Percentiles rank a stretch among this genome's conserved stretches.
Conservation (phyloP, 2,888 invertebrate species). For the Philonicus albiceps region DNA sequence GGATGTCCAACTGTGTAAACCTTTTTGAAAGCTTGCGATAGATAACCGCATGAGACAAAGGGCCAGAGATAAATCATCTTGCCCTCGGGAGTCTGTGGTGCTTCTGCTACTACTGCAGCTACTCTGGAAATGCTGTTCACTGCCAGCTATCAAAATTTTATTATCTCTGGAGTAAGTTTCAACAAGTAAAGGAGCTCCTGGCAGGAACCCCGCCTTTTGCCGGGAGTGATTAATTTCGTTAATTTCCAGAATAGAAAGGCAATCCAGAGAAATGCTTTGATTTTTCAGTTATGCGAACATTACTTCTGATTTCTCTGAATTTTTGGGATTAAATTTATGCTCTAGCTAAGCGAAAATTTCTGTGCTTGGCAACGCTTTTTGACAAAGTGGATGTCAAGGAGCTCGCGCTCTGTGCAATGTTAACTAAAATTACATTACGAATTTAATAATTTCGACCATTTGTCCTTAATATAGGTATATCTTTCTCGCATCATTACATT, state of each 20-base stretch:
- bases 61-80: neutral
- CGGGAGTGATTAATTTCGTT: conserved; percentile 10
- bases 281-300: neutral
- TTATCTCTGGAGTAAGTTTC: conserved; percentile 3
- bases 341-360: neutral
- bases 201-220: neutral
- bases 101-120: neutral
- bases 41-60: conserved; percentile 27
- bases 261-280: neutral
- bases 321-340: neutral
- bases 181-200: neutral
- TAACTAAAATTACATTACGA: neutral
- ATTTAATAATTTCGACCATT: neutral
- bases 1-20: conserved; percentile 8
- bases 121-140: neutral
- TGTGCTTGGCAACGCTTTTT: neutral
- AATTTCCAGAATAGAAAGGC: neutral
- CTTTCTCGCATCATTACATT: no score
- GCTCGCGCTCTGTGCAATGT: neutral
- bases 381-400: neutral
- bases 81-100: neutral
- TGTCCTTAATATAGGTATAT: neutral
- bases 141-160: conserved; percentile 27
- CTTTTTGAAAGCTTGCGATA: neutral
- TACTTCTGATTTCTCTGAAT: neutral